These are phyloP conservation scores for Synaphobranchus kaupii DNA, from an alignment of 2,797 vertebrate species.

Conservation along the genomic window DNA sequence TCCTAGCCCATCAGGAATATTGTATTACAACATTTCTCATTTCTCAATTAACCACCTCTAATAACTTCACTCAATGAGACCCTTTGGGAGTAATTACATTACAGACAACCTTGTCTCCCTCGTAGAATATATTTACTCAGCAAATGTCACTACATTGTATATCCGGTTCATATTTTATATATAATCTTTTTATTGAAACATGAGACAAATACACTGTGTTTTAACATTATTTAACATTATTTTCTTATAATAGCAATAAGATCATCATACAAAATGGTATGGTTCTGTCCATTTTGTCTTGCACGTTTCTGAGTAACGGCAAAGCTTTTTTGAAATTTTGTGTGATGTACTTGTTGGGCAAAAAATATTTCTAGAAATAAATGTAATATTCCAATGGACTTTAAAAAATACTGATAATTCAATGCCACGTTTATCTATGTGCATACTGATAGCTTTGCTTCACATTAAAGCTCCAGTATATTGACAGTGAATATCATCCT, in stretches of 20 bases:
- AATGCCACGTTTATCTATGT: neutral
- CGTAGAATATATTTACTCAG: conserved; percentile 1
- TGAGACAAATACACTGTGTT: neutral
- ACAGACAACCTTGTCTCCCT: neutral
- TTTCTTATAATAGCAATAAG: neutral
- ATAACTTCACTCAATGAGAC: neutral
- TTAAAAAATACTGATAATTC: neutral
- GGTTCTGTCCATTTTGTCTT: too few relatives aligned
- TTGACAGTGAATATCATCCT: neutral
- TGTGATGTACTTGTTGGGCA: neutral
- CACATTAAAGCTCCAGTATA: neutral
- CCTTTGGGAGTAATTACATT: conserved; percentile 4
- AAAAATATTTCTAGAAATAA: neutral
- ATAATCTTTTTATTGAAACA: neutral
- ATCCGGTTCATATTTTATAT: neutral
- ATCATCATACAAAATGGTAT: too few relatives aligned
- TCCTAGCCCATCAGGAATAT: neutral
- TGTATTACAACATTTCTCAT: neutral
- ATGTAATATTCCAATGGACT: neutral
- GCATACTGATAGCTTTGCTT: neutral
- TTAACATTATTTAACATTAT: neutral
- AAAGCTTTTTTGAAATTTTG: neutral
- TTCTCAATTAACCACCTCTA: neutral
- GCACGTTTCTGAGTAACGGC: too few relatives aligned
- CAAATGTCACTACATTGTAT: neutral